phyloP scores from a whole-genome alignment of 2,888 invertebrate species.

The Mayetiola destructor region DNA sequence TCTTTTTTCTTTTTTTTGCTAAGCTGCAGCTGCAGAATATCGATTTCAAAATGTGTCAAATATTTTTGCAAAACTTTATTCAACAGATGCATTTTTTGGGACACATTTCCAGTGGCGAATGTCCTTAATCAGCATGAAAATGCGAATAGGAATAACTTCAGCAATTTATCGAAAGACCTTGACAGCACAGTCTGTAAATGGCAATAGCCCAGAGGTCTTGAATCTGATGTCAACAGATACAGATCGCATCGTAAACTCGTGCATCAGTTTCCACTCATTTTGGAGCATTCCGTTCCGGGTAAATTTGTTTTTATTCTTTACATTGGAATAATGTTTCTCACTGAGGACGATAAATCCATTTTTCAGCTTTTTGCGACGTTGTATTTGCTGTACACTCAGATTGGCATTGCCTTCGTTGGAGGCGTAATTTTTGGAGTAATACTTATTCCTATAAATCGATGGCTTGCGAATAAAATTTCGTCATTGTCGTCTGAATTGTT shows the following conservation, averaged over 20 bases:
- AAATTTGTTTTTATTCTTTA: slow-evolving; percentile 19
- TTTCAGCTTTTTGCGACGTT: slow-evolving; percentile 62
- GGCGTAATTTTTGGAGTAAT: slow-evolving; percentile 75
- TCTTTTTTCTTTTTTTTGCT: slow-evolving; percentile 30
- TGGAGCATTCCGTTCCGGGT: slow-evolving; percentile 94
- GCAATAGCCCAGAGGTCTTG: slow-evolving; percentile 68
- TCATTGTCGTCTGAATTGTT: slow-evolving; percentile 73
- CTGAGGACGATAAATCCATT: not conserved
- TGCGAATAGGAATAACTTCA: slow-evolving; percentile 71
- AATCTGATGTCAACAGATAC: slow-evolving; percentile 96
- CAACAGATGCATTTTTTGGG: slow-evolving; percentile 57
- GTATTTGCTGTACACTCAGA: slow-evolving; percentile 71
- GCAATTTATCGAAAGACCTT: slow-evolving; percentile 53
- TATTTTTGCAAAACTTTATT: slow-evolving; percentile 33
- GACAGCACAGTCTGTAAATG: slow-evolving; percentile 35
- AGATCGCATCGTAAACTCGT: slow-evolving; percentile 88
- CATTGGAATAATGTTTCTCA: slow-evolving; percentile 17
- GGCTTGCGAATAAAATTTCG: slow-evolving; percentile 79
- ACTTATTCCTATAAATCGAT: slow-evolving; percentile 84
- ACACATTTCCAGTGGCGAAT: slow-evolving; percentile 84
- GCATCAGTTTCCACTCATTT: slow-evolving; percentile 87
- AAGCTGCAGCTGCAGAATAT: not conserved
- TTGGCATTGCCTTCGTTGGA: slow-evolving; percentile 81
- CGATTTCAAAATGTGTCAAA: slow-evolving; percentile 2
- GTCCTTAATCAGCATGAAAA: slow-evolving; percentile 68